Evolutionary conservation across 2,797 vertebrate genomes (phyloP), one percentile per base, ranked within the genome.

Genomic region (Benthosema pterotum): DNA sequence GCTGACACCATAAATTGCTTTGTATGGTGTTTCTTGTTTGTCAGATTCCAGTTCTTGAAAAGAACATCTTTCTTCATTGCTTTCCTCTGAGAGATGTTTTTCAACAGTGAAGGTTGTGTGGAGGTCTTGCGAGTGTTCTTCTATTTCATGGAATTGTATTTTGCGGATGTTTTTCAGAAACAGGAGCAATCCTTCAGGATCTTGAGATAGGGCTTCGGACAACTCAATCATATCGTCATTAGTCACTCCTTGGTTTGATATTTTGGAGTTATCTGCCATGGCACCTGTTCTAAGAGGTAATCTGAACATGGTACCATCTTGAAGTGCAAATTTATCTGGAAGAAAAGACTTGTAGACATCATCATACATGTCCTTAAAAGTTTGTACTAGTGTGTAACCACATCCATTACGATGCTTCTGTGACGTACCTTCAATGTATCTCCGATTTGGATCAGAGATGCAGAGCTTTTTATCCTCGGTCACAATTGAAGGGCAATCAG

Each of bases 401-500:
- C 80, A 87, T n/a, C 95, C 95, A 56, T 71, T 43, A 46, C 61
- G 84, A 11, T 77, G 63, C 14, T 82, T 61, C 9, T 47, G 67
- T 69, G 87, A 81, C 28, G 81, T 58, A 15, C 6, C 47, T 18
- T 93, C 83, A 43, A 94, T 57, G 5, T 91, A 95, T 45, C 52
- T 66, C 25, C 80, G 52, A 65, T 94, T 93, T 22, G 95, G 94
- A 79, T 96, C 95, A 67, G 80, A 95, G 79, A 95, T 83, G 71
- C 94, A 93, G n/a, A 96, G 85, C 14, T 67, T 42, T 18, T 89
- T 17, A 64, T 95, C 92, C 64, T 91, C 91, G 0, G 90, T 94
- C 43, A 96, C 64, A 57, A 96, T 94, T 7, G 93, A 90, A 14
- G 94, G 94, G 48, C 95, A 96, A 70, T 96, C 94, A 46, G 95